Conservation (phyloP, 2,113 vertebrate species). For the Gila orcuttii region DNA sequence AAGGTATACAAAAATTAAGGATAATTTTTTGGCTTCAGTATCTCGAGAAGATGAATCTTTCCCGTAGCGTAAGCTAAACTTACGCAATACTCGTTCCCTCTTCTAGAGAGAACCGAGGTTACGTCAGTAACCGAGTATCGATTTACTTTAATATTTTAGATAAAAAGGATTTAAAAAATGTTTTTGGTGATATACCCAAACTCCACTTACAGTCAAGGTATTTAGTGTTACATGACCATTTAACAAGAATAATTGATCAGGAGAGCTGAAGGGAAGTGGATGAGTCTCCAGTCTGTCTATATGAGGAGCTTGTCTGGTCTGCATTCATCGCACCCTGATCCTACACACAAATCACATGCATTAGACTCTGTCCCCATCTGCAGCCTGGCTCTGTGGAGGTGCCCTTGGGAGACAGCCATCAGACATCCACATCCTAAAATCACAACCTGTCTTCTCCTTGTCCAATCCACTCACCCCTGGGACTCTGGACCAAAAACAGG, state of each 20-base stretch:
- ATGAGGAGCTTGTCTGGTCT: neutral
- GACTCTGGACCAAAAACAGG: constrained; percentile 23
- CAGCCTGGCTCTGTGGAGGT: constrained; percentile 5
- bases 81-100: no score
- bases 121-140: no score
- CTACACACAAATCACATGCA: constrained; percentile 6
- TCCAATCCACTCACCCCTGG: neutral
- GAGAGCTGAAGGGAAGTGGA: neutral
- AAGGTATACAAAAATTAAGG: no score
- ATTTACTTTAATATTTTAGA: no score
- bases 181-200: neutral
- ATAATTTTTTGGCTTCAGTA: no score
- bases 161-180: no score
- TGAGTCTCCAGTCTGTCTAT: constrained; percentile 1
- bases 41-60: no score
- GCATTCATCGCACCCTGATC: constrained; percentile 9
- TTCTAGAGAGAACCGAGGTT: no score
- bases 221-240: neutral
- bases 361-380: constrained; percentile 14
- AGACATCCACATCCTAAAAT: constrained; percentile 12
- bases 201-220: neutral
- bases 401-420: constrained; percentile 29
- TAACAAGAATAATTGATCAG: neutral
- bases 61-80: no score
- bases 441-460: neutral